Percentiles rank a stretch among this genome's conserved stretches.
Evolutionary conservation across 1,140 invertebrate genomes (phyloP).

Genomic region (Drosophila yakuba): DNA sequence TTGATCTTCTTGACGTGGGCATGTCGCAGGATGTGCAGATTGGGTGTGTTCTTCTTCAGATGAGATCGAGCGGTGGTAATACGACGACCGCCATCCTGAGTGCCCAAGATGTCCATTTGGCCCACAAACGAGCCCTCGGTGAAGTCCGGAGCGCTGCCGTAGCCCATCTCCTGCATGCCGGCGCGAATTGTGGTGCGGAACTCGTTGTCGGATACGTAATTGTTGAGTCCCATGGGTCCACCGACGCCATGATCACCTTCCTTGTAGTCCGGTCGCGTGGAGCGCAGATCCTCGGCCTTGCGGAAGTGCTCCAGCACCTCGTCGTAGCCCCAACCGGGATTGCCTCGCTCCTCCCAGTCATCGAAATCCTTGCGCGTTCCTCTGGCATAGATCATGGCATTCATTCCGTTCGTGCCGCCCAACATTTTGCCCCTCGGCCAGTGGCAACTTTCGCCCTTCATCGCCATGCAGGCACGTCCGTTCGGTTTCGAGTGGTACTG

Average conservation of each 20-base stretch:
- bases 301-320: slow-evolving; percentile 90
- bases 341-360: slow-evolving; percentile 88
- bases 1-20: slow-evolving; percentile 91
- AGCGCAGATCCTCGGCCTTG: slow-evolving; percentile 87
- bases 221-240: slow-evolving; percentile 87
- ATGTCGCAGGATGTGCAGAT: slow-evolving; percentile 91
- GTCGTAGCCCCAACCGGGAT: slow-evolving; percentile 89
- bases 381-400: slow-evolving; percentile 91
- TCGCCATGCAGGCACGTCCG: slow-evolving; percentile 82
- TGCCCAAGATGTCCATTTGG: slow-evolving; percentile 85
- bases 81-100: slow-evolving; percentile 86
- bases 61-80: slow-evolving; percentile 87
- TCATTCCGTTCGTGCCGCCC: slow-evolving; percentile 90
- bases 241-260: slow-evolving; percentile 87
- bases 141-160: slow-evolving; percentile 86
- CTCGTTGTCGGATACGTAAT: slow-evolving; percentile 84
- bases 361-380: slow-evolving; percentile 88
- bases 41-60: slow-evolving; percentile 87
- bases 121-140: slow-evolving; percentile 85
- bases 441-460: slow-evolving; percentile 85
- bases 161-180: slow-evolving; percentile 84
- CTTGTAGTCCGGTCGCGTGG: slow-evolving; percentile 84
- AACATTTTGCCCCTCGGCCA: slow-evolving; percentile 88
- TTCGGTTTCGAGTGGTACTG: slow-evolving; percentile 80
- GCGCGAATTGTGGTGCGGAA: slow-evolving; percentile 83